Conservation (phyloP, 2,113 vertebrate genomes). For the Poicephalus gulielmi region DNA sequence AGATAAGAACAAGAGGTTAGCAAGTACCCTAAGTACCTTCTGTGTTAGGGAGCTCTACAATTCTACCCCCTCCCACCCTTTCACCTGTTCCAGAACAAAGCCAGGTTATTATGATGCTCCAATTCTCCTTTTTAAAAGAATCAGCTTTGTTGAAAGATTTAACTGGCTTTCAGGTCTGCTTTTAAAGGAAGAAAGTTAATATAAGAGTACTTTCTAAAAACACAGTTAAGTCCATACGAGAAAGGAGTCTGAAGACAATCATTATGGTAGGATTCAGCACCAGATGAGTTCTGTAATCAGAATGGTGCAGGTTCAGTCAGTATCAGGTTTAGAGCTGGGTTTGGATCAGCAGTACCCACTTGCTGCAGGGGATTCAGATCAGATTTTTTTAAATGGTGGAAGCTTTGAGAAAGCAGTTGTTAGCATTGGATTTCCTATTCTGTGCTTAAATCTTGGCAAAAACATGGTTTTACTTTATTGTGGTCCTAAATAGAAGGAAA, state of each 20-base stretch:
- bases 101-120: not conserved
- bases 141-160: not conserved
- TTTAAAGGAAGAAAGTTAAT: not conserved
- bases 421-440: not conserved
- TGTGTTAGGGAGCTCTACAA: not conserved
- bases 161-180: not conserved
- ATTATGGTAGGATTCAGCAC: not conserved
- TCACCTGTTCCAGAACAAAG: not conserved
- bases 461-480: not conserved
- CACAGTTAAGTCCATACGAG: rapidly evolving
- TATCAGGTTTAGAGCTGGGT: not conserved
- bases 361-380: not conserved
- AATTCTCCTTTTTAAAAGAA: not conserved
- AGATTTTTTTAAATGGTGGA: not conserved
- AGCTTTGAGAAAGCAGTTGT: not conserved
- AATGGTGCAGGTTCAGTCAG: not conserved
- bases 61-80: not conserved
- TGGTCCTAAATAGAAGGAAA: not conserved
- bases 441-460: not conserved
- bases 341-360: not conserved
- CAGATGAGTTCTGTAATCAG: not conserved
- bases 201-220: not conserved
- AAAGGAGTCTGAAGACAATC: not conserved
- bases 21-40: not conserved
- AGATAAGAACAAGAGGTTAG: not conserved